Base-by-base conservation (phyloP, 2,113 vertebrate species). In the Dicaeum eximium region DNA sequence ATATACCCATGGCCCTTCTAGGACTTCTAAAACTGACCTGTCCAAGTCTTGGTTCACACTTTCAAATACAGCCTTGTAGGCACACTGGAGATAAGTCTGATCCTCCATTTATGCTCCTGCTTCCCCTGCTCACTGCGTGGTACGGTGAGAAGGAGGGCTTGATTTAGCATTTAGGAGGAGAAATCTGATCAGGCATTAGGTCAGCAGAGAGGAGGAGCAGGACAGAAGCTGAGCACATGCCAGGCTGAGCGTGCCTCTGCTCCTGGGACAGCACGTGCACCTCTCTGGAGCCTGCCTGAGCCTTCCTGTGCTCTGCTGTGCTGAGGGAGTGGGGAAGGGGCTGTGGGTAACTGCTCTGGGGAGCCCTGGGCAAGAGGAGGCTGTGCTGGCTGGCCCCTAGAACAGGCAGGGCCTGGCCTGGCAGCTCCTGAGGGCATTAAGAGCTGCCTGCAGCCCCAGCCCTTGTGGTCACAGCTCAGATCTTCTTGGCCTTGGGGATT, bases 321-420 rank as follows among this genome's bases (percentile, higher is more conserved):
- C 33, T n/a, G 18, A 21, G 42, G 45, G 12, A 10, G 6, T 7
- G 44, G 33, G 60, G 37, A 28, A 1, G 3, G 53, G 28, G 15
- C 83, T 53, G 8, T 0, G 1, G 48, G 12, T 13, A 0, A 0
- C 37, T 50, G 66, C 61, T 31, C 37, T 6, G 4, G 56, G 47
- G 15, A 47, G 82, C 48, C 24, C 4, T 11, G 50, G 25, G 47
- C 80, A 10, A 2, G 58, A 33, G 71, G 9, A 30, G 28, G 53
- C 42, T 37, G 12, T 54, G 45, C 45, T 80, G 31, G 7, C 42
- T 24, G 62, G 11, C 16, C 30, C 48, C 56, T 44, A 2, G 23
- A 19, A 7, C 37, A 23, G 53, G 12, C 40, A 14, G 38, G 57
- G 54, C 3, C 50, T 61, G 50, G 53, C 21, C 30, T 45, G 40